Evolutionary conservation across 2,113 vertebrate species (phyloP), one percentile per base, ranked within the genome.

Genomic region (Bufo bufo): DNA sequence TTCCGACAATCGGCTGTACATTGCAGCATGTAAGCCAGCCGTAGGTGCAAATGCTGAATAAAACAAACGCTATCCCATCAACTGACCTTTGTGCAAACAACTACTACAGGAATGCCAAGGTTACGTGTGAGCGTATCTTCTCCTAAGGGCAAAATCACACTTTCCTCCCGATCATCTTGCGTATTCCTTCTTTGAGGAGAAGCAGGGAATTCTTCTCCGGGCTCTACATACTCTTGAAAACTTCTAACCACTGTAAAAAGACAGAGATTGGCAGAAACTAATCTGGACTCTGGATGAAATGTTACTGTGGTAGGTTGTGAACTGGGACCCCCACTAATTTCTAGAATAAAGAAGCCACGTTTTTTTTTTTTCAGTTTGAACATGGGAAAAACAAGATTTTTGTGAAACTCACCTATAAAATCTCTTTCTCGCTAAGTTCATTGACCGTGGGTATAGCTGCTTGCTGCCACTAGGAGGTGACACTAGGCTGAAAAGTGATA

Each of bases 31-130:
- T 33, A 33, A 33, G 33, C 33, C 33, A 33, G 33, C 1, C 33
- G 33, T 33, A 33, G 33, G 33, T 33, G 33, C 33, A 33, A 33
- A 33, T 33, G 33, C 33, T 33, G 33, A 33, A 33, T 33, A 66
- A 23, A 84, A 0, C 58, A 58, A 43, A 56, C 3, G 49, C 1
- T 4, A 33, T n/a, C 23, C 8, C 13, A 33, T 56, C 16, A 90
- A 95, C 93, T 90, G 94, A 99, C 98, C 98, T 99, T 99, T 82
- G 97, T 98, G 95, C 98, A 99, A 93, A 99, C 97, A 87, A 99
- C 97, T 90, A 99, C 94, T 91, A 99, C 93, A 77, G 98, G 98
- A 92, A 99, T 95, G 91, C 98, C 98, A 94, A 99, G 94, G 94
- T 99, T 99, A 92, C 97, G 96, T 85, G 97, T 99, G 82, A 99